These are phyloP conservation scores for Drosophila hydei DNA, from an alignment of 1,140 invertebrate species.

Conservation along the genomic window DNA sequence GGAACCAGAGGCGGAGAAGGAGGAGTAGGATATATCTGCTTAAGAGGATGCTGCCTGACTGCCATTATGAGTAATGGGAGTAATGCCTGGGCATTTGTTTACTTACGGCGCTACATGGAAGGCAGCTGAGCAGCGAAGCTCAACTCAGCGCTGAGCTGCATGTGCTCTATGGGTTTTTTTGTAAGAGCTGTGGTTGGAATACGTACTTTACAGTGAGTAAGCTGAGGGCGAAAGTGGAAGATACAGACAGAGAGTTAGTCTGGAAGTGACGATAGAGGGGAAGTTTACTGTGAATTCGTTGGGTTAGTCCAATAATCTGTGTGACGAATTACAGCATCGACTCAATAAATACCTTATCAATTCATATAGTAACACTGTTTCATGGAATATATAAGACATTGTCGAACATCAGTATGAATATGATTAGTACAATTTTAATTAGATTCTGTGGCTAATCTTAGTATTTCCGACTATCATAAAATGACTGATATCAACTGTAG, in stretches of 20 bases:
- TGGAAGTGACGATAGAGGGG: background rate
- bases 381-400: too few species aligned
- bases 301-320: too few species aligned
- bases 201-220: slow-evolving; percentile 14
- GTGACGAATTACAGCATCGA: too few species aligned
- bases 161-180: slow-evolving; percentile 52
- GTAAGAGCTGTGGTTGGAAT: slow-evolving; percentile 20
- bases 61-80: slow-evolving; percentile 77
- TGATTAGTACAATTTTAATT: too few species aligned
- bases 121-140: slow-evolving; percentile 18
- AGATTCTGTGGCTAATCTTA: too few species aligned
- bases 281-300: background rate
- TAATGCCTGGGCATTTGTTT: slow-evolving; percentile 75
- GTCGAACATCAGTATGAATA: too few species aligned
- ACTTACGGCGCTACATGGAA: slow-evolving; percentile 65
- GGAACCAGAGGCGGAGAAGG: background rate
- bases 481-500: too few species aligned
- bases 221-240: background rate
- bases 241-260: background rate
- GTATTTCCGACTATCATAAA: too few species aligned
- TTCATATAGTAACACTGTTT: too few species aligned
- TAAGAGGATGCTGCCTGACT: slow-evolving; percentile 36
- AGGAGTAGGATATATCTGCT: background rate
- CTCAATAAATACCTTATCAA: too few species aligned
- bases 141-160: slow-evolving; percentile 7